phyloP scores from a whole-genome alignment of 64 coral and sea anemone genomes.

The Dendrophyllia cribrosa region DNA sequence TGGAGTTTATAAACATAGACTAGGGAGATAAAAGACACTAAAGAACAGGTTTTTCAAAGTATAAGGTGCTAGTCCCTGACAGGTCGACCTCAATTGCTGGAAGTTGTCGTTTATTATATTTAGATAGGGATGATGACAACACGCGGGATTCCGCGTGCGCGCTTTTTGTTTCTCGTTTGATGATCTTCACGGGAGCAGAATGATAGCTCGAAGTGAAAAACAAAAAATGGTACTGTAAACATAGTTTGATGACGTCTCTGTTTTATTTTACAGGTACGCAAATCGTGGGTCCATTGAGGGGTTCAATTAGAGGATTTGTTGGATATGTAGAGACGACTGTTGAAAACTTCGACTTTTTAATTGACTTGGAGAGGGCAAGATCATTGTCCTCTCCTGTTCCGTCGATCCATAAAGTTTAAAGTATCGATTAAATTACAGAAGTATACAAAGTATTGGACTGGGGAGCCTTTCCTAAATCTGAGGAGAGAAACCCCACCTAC shows the following conservation, averaged over 20 bases:
- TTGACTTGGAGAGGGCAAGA: slow-evolving; percentile 57
- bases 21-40: too few relatives aligned
- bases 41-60: too few relatives aligned
- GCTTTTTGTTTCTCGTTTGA: too few relatives aligned
- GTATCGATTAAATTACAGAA: background rate
- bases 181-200: too few relatives aligned
- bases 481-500: too few relatives aligned
- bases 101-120: too few relatives aligned
- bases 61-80: too few relatives aligned
- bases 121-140: too few relatives aligned
- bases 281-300: slow-evolving; percentile 86
- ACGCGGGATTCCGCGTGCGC: too few relatives aligned
- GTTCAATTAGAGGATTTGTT: slow-evolving; percentile 93
- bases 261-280: slow-evolving; percentile 73
- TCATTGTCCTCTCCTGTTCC: slow-evolving; percentile 9
- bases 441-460: background rate
- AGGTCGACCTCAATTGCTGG: too few relatives aligned
- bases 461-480: background rate
- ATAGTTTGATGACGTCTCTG: background rate
- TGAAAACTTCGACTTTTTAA: slow-evolving; percentile 84
- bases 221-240: background rate
- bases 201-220: too few relatives aligned
- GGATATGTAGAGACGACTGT: slow-evolving; percentile 91
- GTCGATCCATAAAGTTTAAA: background rate
- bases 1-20: too few relatives aligned